Percentiles rank a stretch among this genome's conserved stretches.
Evolutionary conservation across 2,113 vertebrate genomes (phyloP).

Genomic region (Bubo bubo): DNA sequence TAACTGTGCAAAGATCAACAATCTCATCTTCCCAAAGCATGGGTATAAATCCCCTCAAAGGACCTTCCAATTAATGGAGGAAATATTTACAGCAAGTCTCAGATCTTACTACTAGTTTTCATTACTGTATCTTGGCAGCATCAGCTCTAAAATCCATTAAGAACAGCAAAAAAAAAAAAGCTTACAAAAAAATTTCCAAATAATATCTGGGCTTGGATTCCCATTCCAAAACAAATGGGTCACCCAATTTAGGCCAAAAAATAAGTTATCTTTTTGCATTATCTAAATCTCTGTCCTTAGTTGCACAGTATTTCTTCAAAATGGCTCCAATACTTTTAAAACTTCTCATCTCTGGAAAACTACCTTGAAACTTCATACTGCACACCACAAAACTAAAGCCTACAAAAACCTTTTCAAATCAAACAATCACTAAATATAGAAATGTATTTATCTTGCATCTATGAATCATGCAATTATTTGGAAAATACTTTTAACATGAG

Average conservation of each 20-base stretch:
- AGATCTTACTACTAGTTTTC: not conserved
- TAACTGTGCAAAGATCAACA: not conserved
- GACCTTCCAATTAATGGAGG: not conserved
- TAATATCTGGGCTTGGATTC: not conserved
- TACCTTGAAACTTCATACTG: not conserved
- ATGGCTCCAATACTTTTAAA: not conserved
- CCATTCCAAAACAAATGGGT: not conserved
- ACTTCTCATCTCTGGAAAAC: not conserved
- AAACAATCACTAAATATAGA: constrained; percentile 37
- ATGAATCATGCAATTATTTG: constrained; percentile 54
- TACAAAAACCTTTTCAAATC: not conserved
- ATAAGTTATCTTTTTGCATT: not conserved
- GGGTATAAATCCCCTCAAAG: not conserved
- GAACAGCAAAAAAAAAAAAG: not conserved
- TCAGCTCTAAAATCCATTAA: constrained; percentile 1
- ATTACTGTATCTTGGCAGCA: not conserved
- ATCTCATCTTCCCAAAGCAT: not conserved
- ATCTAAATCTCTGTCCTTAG: not conserved
- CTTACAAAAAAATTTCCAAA: not conserved
- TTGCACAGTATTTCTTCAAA: not conserved
- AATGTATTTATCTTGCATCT: not conserved
- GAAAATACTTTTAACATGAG: constrained; percentile 44
- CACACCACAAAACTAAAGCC: not conserved
- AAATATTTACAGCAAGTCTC: constrained; percentile 9
- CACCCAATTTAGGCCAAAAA: not conserved